phyloP scores from a whole-genome alignment of 92 coral and sea anemone genomes.

The Paramuricea clavata region DNA sequence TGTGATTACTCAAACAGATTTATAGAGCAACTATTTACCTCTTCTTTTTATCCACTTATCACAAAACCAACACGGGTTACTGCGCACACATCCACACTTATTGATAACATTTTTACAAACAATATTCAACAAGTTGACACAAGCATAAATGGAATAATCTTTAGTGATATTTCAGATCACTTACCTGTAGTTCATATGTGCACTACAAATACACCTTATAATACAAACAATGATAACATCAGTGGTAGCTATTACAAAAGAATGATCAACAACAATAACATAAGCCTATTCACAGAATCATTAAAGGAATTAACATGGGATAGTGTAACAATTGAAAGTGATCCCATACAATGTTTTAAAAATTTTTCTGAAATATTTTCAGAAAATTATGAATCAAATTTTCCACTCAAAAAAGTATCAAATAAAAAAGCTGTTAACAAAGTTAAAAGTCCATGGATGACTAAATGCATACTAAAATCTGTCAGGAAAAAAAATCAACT shows the following conservation, averaged over 20 bases:
- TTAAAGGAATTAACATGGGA: not conserved
- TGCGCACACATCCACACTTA: not conserved
- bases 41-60: conserved; percentile 5
- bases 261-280: no score
- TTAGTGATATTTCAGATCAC: not conserved
- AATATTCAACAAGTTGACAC: not conserved
- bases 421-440: not conserved
- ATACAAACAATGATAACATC: not conserved
- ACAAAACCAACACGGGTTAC: conserved; percentile 10
- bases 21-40: not conserved
- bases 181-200: conserved; percentile 7
- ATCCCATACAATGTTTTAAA: not conserved
- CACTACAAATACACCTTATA: not conserved
- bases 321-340: not conserved
- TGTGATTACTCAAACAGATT: conserved; percentile 11
- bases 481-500: not conserved
- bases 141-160: conserved; percentile 4
- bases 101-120: conserved; percentile 16
- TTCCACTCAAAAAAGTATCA: conserved; percentile 4
- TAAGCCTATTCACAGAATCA: not conserved
- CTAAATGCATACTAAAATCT: not conserved
- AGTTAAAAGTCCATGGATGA: not conserved
- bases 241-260: not conserved
- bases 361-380: not conserved
- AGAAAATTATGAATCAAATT: not conserved